Evolutionary conservation across 2,888 invertebrate species (phyloP), one percentile per base, ranked within the genome.

Genomic region (Netelia fuscicornis): DNA sequence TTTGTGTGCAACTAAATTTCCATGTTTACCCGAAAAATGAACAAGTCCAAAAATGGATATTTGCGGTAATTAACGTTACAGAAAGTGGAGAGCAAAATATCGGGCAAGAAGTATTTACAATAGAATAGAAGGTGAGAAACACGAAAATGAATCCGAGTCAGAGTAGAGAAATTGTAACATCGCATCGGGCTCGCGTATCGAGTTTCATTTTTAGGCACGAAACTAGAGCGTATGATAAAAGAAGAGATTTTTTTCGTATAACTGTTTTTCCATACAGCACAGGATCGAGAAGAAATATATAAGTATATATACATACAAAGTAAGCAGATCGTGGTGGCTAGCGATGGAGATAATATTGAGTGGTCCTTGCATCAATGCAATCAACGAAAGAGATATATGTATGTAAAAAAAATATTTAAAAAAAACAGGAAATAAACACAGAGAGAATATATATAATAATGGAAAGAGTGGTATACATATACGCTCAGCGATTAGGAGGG

Each of bases 281-380:
- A 89, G 42, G 72, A 68, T 88, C 89, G 87, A 87, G 88, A 89
- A 90, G 64, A 64, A 58, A 52, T 52, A 64, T 56, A 74, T 64
- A 56, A 74, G 60, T 90, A 90, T 89, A 90, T 90, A 90, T 88
- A 91, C 88, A 92, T 91, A 92, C 87, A 93, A 92, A 92, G 91
- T 92, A 93, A 93, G 92, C 92, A 91, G 90, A 91, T 93, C 90
- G 90, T 92, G 91, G 91, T 92, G 90, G 91, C 91, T 92, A 93
- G 93, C 92, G 90, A 91, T 92, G 92, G 93, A 93, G 90, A 91
- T 93, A 93, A 91, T 92, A 93, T 96, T 96, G 96, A 96, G 96
- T 96, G 96, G 96, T 96, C 96, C 96, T 96, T 96, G 96, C 96
- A 96, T 94, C 93, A 94, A 95, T 94, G 93, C 93, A 92, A 90